Conservation (phyloP, 2,797 vertebrate genomes). For the Enteromius mattozi region DNA sequence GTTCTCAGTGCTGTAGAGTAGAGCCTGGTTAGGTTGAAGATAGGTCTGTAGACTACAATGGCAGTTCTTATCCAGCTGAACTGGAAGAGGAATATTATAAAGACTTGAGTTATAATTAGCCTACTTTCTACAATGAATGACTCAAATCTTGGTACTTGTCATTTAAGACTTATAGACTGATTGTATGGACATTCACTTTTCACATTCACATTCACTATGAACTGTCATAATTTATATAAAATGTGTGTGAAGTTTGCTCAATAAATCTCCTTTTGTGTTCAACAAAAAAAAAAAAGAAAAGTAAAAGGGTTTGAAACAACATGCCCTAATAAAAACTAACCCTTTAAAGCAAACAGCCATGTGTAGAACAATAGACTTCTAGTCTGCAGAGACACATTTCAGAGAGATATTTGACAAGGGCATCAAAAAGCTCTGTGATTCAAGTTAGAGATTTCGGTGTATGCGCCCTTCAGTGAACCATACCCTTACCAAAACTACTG, state of each 20-base stretch:
- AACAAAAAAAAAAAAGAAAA: neutral
- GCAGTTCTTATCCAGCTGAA: neutral
- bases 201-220: neutral
- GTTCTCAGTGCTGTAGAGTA: neutral
- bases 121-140: neutral
- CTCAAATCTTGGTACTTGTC: neutral
- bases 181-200: neutral
- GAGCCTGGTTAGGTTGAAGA: neutral
- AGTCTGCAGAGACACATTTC: neutral
- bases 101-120: neutral
- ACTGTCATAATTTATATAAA: neutral
- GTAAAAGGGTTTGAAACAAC: neutral
- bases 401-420: neutral
- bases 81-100: neutral
- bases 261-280: neutral
- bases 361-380: slow-evolving; percentile 4
- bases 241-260: neutral
- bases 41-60: neutral
- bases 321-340: neutral
- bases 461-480: slow-evolving; percentile 32
- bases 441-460: slow-evolving; percentile 22
- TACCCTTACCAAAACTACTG: slow-evolving; percentile 28
- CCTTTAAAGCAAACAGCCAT: neutral
- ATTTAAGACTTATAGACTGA: neutral
- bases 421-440: neutral